phyloP scores from a whole-genome alignment of 2,113 vertebrate species.

The Nesoenas mayeri region DNA sequence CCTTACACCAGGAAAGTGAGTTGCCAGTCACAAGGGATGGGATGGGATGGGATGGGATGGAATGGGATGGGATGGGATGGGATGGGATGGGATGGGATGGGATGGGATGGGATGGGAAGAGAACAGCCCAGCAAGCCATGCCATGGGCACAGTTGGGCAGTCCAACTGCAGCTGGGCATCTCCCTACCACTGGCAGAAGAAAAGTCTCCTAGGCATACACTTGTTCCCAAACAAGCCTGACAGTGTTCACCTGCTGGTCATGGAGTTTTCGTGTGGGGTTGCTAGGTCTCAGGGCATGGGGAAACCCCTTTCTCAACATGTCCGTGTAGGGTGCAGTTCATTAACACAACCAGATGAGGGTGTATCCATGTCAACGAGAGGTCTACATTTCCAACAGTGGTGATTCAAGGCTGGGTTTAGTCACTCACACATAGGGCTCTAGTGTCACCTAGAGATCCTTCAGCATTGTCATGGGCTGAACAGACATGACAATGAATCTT shows the following conservation, averaged over 20 bases:
- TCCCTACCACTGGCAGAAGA: background rate
- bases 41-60: too few relatives aligned
- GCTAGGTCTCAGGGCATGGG: background rate
- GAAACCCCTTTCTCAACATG: background rate
- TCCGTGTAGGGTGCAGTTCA: background rate
- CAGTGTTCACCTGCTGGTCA: background rate
- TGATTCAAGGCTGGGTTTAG: background rate
- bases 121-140: background rate
- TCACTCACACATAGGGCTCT: background rate
- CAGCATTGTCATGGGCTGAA: background rate
- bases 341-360: background rate
- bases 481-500: background rate
- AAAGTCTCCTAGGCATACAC: background rate
- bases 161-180: background rate
- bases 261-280: background rate
- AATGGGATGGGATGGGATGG: too few relatives aligned
- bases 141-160: fast-evolving
- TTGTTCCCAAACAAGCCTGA: background rate
- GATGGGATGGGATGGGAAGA: background rate
- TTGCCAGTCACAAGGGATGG: too few relatives aligned
- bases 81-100: too few relatives aligned
- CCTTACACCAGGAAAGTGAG: background rate
- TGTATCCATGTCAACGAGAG: background rate
- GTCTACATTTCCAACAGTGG: background rate
- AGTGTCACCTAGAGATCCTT: background rate